Evolutionary conservation across 1,140 invertebrate genomes (phyloP).

Genomic region (Penaeus chinensis): DNA sequence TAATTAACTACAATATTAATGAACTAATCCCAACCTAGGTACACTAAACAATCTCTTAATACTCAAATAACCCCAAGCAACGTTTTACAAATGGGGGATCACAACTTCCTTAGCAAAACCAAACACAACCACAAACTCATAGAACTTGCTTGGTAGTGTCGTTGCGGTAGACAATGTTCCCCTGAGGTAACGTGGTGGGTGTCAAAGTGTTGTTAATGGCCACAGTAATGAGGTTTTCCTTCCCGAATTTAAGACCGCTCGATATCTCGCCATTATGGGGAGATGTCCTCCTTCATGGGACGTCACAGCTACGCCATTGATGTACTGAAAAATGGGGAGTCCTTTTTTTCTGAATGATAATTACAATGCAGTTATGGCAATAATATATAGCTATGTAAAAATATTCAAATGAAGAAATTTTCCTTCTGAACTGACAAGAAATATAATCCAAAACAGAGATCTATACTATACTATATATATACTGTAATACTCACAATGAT

Average conservation of each 20-base stretch:
- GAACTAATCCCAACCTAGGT: no score
- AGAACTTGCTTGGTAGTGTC: conserved; percentile 66
- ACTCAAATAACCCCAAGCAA: background rate
- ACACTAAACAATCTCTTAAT: no score
- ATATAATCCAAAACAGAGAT: background rate
- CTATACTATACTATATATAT: no score
- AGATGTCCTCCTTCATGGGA: conserved; percentile 94
- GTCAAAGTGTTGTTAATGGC: conserved; percentile 93
- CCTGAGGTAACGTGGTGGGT: conserved; percentile 86
- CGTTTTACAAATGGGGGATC: background rate
- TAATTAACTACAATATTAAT: no score
- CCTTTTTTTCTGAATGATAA: background rate
- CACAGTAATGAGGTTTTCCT: conserved; percentile 85
- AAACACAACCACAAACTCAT: background rate
- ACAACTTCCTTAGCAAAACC: conserved; percentile 66
- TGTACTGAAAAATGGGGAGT: conserved; percentile 71
- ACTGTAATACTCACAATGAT: conserved; percentile 68
- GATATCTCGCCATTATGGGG: conserved; percentile 93
- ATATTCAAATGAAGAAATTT: conserved; percentile 81
- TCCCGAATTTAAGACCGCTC: conserved; percentile 75
- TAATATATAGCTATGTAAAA: conserved; percentile 67
- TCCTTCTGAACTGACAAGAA: background rate
- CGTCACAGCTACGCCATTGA: conserved; percentile 84
- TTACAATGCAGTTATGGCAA: background rate
- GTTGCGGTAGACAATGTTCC: conserved; percentile 68